Conservation (phyloP, 1,140 invertebrate species). For the Hyles euphorbiae region DNA sequence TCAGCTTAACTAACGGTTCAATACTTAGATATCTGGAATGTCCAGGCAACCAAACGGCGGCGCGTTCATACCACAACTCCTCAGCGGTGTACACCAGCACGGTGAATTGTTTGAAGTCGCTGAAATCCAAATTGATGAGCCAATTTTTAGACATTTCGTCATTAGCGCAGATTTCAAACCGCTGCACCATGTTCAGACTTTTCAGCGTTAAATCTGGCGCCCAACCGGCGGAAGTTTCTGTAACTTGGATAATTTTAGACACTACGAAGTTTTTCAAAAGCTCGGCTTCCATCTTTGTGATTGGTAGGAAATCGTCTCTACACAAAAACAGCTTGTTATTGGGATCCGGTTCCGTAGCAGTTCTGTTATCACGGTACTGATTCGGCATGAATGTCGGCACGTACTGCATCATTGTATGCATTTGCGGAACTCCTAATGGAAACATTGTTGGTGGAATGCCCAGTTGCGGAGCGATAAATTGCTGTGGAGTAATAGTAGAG, state of each 20-base stretch:
- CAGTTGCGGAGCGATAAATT: background rate
- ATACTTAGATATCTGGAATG: conserved; percentile 48
- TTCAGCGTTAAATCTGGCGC: conserved; percentile 56
- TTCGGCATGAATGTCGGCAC: conserved; percentile 10
- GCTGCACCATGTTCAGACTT: conserved; percentile 40
- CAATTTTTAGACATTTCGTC: conserved; percentile 47
- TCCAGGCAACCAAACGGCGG: conserved; percentile 65
- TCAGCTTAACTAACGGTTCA: conserved; percentile 51
- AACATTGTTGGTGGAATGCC: conserved; percentile 5
- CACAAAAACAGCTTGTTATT: conserved; percentile 47
- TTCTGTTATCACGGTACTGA: background rate
- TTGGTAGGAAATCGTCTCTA: conserved; percentile 52
- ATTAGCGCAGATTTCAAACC: conserved; percentile 46
- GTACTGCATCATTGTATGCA: conserved; percentile 3
- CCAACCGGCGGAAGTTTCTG: conserved; percentile 38
- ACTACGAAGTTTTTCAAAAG: conserved; percentile 46
- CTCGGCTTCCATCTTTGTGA: conserved; percentile 33
- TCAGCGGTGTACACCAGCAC: conserved; percentile 56
- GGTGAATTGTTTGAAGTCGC: conserved; percentile 35
- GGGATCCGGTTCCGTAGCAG: background rate
- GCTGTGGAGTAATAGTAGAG: background rate
- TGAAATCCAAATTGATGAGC: conserved; percentile 54
- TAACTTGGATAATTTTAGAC: conserved; percentile 36
- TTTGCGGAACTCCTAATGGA: too few species aligned
- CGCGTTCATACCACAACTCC: conserved; percentile 60